Conservation (phyloP, 2,797 vertebrate genomes). For the Typhlichthys subterraneus region DNA sequence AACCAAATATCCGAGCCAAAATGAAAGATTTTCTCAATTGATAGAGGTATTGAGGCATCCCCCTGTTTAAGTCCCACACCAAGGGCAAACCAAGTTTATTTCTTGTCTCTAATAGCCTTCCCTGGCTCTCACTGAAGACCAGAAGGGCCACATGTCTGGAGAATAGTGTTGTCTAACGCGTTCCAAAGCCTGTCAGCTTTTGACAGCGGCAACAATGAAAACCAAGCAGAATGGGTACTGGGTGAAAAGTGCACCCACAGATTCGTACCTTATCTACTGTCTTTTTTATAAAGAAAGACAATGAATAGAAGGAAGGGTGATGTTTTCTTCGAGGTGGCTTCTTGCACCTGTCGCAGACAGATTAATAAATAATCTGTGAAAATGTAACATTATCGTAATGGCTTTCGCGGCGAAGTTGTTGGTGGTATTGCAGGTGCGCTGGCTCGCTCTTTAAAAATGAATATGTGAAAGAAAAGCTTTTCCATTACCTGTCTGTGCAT, state of each 20-base stretch:
- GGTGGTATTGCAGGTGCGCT: constrained; percentile 49
- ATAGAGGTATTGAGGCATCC: constrained; percentile 30
- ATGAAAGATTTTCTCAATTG: constrained; percentile 27
- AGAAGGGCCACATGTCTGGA: constrained; percentile 60
- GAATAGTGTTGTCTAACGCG: constrained; percentile 53
- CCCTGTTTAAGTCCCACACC: constrained; percentile 41
- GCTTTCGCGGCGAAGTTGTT: constrained; percentile 67
- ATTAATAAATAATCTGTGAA: constrained; percentile 82
- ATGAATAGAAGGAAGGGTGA: constrained; percentile 33
- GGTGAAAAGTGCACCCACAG: constrained; percentile 67
- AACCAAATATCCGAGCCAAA: constrained; percentile 18
- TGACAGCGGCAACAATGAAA: constrained; percentile 69
- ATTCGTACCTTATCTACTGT: constrained; percentile 48
- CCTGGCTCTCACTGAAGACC: constrained; percentile 46
- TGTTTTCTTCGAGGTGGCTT: constrained; percentile 56
- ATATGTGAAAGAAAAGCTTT: constrained; percentile 73
- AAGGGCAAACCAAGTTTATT: constrained; percentile 60
- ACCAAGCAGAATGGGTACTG: constrained; percentile 51
- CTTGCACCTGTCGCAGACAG: constrained; percentile 67
- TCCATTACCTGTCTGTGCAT: constrained; percentile 72
- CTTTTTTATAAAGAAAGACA: constrained; percentile 44
- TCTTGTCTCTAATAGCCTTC: constrained; percentile 60
- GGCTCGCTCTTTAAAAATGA: constrained; percentile 80
- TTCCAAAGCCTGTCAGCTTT: constrained; percentile 65
- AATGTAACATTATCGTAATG: constrained; percentile 77